phyloP scores from a whole-genome alignment of 2,113 vertebrate species.

The Oryzias celebensis region DNA sequence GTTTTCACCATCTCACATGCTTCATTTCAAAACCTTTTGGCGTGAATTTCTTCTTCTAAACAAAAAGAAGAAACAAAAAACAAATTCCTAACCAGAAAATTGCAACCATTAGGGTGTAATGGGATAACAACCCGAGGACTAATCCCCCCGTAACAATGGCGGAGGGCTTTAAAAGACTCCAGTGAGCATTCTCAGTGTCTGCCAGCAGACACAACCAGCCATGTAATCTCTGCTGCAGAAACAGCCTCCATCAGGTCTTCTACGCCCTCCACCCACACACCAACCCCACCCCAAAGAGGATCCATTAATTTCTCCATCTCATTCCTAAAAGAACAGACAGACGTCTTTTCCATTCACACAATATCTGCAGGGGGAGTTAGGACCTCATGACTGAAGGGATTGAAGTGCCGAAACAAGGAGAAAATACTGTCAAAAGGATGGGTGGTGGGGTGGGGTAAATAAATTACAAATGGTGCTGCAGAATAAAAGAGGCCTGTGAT shows the following conservation, averaged over 20 bases:
- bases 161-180: constrained; percentile 64
- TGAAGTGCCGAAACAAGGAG: constrained; percentile 23
- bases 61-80: constrained; percentile 33
- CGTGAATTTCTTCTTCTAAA: constrained; percentile 18
- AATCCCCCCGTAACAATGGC: constrained; percentile 75
- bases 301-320: constrained; percentile 20
- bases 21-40: constrained; percentile 53
- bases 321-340: constrained; percentile 27
- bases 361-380: constrained; percentile 21
- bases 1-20: constrained; percentile 48
- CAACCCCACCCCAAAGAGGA: constrained; percentile 13
- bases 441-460: constrained; percentile 28
- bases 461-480: constrained; percentile 59
- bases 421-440: constrained; percentile 8
- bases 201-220: constrained; percentile 60
- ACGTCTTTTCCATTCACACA: constrained; percentile 57
- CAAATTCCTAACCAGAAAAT: constrained; percentile 74
- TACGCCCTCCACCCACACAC: constrained; percentile 11
- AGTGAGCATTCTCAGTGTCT: constrained; percentile 59
- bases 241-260: constrained; percentile 50
- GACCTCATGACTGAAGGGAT: constrained; percentile 46
- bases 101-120: constrained; percentile 75
- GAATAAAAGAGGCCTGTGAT: constrained; percentile 68
- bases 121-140: constrained; percentile 77
- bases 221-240: constrained; percentile 69